Percentiles rank a stretch among this genome's conserved stretches.
Conservation (phyloP, 2,888 invertebrate species). For the Gryllus longicercus region DNA sequence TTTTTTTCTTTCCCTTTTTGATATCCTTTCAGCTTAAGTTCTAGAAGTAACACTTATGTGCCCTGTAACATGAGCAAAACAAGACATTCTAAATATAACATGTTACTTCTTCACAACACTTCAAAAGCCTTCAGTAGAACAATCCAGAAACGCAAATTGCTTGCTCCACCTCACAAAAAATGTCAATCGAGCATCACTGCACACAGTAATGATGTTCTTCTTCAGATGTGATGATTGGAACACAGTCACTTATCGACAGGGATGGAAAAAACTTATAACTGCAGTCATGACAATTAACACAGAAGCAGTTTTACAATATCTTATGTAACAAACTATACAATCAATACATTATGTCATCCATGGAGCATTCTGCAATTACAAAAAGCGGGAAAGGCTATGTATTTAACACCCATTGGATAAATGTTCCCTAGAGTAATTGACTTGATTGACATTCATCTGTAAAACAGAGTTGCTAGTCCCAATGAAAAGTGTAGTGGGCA, state of each 20-base stretch:
- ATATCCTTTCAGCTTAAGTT: background rate
- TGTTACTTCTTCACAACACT: background rate
- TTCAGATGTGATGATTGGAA: slow-evolving; percentile 17
- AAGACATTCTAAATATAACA: background rate
- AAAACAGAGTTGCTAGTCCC: slow-evolving; percentile 28
- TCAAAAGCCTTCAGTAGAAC: background rate
- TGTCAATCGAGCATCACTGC: background rate
- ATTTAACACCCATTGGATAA: slow-evolving; percentile 48
- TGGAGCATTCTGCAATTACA: slow-evolving; percentile 33
- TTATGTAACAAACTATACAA: slow-evolving; percentile 37
- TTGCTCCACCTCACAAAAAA: background rate
- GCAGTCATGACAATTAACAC: slow-evolving; percentile 31
- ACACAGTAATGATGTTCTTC: background rate
- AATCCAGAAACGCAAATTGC: background rate
- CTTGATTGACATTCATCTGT: slow-evolving; percentile 42
- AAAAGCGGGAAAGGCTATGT: slow-evolving; percentile 38
- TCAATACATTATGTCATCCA: slow-evolving; percentile 31
- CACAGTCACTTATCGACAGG: background rate
- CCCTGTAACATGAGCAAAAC: slow-evolving; percentile 18
- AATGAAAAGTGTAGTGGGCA: slow-evolving; percentile 54
- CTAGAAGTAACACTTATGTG: background rate
- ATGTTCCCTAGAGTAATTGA: slow-evolving; percentile 84
- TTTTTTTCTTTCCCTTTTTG: no score
- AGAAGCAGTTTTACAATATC: slow-evolving; percentile 33
- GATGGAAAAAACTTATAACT: slow-evolving; percentile 27